Conservation (phyloP, 2,888 invertebrate genomes). For the Amiota minor region DNA sequence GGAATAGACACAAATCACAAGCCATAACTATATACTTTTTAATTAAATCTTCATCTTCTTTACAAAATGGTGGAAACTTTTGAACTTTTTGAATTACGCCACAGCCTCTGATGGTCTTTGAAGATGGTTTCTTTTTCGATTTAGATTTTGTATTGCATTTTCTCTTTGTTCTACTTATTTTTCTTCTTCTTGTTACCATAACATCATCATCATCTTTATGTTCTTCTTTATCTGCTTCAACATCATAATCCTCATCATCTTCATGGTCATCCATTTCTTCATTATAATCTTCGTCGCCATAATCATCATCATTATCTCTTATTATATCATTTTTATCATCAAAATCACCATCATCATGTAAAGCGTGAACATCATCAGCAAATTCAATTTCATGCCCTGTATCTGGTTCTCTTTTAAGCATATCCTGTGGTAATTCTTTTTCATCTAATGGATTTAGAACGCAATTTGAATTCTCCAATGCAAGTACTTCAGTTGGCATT, state of each 20-base stretch:
- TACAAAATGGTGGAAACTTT: conserved; percentile 57
- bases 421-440: conserved; percentile 40
- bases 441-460: conserved; percentile 60
- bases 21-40: conserved; percentile 70
- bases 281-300: conserved; percentile 22
- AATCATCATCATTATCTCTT: conserved; percentile 16
- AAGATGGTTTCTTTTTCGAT: conserved; percentile 25
- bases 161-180: conserved; percentile 43
- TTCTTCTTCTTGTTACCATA: conserved; percentile 54
- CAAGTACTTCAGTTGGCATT: conserved; percentile 53
- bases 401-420: conserved; percentile 34
- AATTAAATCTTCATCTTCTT: conserved; percentile 64
- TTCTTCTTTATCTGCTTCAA: conserved; percentile 16
- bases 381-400: conserved; percentile 37
- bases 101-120: conserved; percentile 34
- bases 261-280: conserved; percentile 15
- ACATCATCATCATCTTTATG: conserved; percentile 47
- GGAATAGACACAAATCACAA: conserved; percentile 68
- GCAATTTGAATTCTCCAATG: conserved; percentile 48
- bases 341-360: too few relatives aligned
- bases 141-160: conserved; percentile 24
- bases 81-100: conserved; percentile 37
- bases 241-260: conserved; percentile 30
- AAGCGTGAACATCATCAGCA: conserved; percentile 31
- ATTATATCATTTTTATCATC: too few relatives aligned